Percentiles rank a stretch among this genome's conserved stretches.
Evolutionary conservation across 1,140 invertebrate genomes (phyloP).

Genomic region (Apis dorsata): DNA sequence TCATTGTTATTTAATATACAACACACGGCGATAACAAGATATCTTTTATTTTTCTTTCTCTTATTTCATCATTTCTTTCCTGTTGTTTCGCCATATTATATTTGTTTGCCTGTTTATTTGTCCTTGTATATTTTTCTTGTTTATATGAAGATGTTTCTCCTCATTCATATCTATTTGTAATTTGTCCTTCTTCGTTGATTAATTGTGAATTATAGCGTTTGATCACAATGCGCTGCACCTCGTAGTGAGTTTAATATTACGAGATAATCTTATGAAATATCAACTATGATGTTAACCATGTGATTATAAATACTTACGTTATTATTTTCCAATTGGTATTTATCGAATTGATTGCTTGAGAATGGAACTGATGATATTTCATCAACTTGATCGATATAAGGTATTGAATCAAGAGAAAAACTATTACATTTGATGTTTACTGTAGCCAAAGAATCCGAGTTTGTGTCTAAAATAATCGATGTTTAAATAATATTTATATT

Average conservation of each 20-base stretch:
- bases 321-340: neutral
- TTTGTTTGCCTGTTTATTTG: neutral
- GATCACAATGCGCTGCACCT: neutral
- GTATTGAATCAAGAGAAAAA: constrained; percentile 65
- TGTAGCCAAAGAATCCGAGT: neutral
- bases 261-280: neutral
- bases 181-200: neutral
- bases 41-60: neutral
- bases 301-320: neutral
- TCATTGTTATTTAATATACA: neutral
- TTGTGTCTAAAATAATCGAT: neutral
- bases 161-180: neutral
- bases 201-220: neutral
- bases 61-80: neutral
- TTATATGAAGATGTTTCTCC: neutral
- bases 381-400: constrained; percentile 71
- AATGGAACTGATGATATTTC: constrained; percentile 15
- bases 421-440: neutral
- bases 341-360: neutral
- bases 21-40: neutral
- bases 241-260: neutral
- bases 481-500: neutral
- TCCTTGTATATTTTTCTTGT: too few species aligned
- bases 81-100: neutral
- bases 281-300: neutral